Evolutionary conservation across 2,797 vertebrate species (phyloP), one percentile per base, ranked within the genome.

Genomic region (Garrulus glandarius): DNA sequence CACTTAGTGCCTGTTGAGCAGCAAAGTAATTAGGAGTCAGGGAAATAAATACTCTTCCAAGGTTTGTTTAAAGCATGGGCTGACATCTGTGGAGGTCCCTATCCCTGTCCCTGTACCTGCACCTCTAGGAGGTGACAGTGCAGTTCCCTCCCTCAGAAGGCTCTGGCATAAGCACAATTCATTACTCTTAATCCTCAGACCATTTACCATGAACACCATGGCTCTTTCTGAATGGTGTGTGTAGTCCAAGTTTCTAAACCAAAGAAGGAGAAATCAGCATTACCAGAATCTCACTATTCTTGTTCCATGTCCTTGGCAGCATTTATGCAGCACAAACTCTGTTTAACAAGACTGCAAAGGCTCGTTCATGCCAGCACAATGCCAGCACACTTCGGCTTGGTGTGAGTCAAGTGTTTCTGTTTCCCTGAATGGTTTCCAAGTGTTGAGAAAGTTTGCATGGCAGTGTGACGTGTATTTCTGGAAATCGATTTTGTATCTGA

Each of bases 131-230:
- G 34, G 19, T 59, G 27, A 19, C 59, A 30, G 1, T 15, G 5
- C 3, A 27, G 34, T 56, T 57, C 61, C 65, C 43, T 44, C 78
- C 82, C 47, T 89, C 61, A 20, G 69, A 70, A 70, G 65, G 69
- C 74, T 44, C 52, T 49, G 67, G 21, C 27, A 9, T 27, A 29
- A 2, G 1, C 20, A 32, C 50, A 65, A 16, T 11, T 24, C 16
- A 6, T 70, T 21, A 9, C 47, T 59, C 47, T 7, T 46, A 61
- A 47, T 55, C 30, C 64, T 69, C 56, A 34, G 22, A 5, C n/a
- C 8, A 6, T 30, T 56, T 39, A 1, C 24, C 14, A 6, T 10
- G 32, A 50, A 6, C 26, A 16, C 29, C 15, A 1, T 16, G 2
- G 13, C 26, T 84, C 46, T 24, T 60, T 47, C 22, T 26, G 7